Evolutionary conservation across 2,888 invertebrate genomes (phyloP).

Genomic region (Cecidostiba fungosa): DNA sequence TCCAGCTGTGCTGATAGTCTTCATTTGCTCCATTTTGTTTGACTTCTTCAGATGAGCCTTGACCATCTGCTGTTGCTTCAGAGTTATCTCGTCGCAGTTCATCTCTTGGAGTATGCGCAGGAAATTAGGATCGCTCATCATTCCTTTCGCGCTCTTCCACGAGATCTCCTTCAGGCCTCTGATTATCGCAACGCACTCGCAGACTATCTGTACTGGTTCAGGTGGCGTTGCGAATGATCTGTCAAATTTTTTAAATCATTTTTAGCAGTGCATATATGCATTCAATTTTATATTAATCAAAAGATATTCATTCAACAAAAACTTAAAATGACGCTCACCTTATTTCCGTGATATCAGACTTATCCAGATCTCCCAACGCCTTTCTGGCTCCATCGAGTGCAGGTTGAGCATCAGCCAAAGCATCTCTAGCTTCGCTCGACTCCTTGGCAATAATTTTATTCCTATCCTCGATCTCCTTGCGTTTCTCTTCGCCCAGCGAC

Average conservation of each 20-base stretch:
- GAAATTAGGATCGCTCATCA: conserved; percentile 96
- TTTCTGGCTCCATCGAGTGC: conserved; percentile 90
- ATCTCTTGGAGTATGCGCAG: conserved; percentile 90
- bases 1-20: conserved; percentile 91
- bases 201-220: conserved; percentile 93
- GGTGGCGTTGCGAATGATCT: conserved; percentile 95
- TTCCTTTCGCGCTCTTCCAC: conserved; percentile 94
- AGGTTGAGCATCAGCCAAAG: conserved; percentile 90
- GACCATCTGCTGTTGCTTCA: conserved; percentile 86
- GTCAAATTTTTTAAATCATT: not conserved
- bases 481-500: conserved; percentile 89
- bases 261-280: not conserved
- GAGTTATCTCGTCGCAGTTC: conserved; percentile 90
- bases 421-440: conserved; percentile 91
- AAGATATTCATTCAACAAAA: no score
- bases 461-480: conserved; percentile 91
- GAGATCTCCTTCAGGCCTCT: conserved; percentile 91
- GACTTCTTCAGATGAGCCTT: conserved; percentile 88
- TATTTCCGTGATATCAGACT: conserved; percentile 95
- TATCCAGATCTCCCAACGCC: conserved; percentile 91
- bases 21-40: conserved; percentile 91
- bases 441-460: conserved; percentile 90
- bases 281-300: no score
- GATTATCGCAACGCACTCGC: conserved; percentile 94
- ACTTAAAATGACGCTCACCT: no score